Conservation (phyloP, 2,113 vertebrate species). For the Cranoglanis bouderius region DNA sequence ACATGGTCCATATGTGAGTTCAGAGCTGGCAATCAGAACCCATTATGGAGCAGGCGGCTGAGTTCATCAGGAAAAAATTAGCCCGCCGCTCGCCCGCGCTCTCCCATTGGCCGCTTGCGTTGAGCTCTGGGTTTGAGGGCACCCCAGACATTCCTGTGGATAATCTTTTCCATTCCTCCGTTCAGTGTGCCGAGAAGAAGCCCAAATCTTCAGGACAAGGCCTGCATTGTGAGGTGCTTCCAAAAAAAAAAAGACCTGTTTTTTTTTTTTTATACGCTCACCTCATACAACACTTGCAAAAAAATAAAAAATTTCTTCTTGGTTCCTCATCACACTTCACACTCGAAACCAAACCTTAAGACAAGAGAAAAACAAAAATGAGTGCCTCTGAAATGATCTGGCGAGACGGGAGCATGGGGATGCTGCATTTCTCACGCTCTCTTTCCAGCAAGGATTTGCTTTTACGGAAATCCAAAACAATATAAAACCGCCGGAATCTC, state of each 20-base stretch:
- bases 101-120: constrained; percentile 74
- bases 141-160: constrained; percentile 84
- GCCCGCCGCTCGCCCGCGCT: constrained; percentile 68
- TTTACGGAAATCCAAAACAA: constrained; percentile 68
- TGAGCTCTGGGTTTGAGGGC: constrained; percentile 78
- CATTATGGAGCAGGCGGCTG: constrained; percentile 77
- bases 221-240: constrained; percentile 73
- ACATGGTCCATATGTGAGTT: constrained; percentile 78
- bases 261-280: constrained; percentile 65
- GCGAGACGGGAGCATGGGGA: constrained; percentile 52
- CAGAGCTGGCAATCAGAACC: constrained; percentile 76
- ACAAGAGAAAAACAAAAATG: constrained; percentile 53
- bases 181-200: constrained; percentile 72
- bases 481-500: constrained; percentile 71
- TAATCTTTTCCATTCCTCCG: constrained; percentile 85
- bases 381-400: constrained; percentile 56
- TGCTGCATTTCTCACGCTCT: constrained; percentile 69
- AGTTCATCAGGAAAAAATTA: constrained; percentile 86
- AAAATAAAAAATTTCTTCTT: constrained; percentile 15
- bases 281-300: constrained; percentile 62
- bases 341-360: background rate
- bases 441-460: constrained; percentile 67
- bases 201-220: constrained; percentile 75
- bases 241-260: constrained; percentile 56
- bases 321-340: background rate